Evolutionary conservation across 2,797 vertebrate species (phyloP).

Genomic region (Myioborus miniatus): DNA sequence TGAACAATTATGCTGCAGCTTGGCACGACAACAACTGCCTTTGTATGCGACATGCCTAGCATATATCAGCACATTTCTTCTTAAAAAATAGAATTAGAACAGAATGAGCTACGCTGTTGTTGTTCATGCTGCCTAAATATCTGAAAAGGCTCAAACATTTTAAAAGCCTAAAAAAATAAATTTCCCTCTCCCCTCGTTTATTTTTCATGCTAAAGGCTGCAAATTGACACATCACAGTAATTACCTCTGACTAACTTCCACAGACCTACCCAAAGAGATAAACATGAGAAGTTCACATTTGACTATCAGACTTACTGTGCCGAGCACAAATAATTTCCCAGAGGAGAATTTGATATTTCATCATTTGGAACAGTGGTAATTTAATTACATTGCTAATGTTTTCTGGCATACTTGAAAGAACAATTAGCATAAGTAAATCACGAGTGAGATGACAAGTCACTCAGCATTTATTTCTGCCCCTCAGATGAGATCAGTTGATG

Average conservation of each 20-base stretch:
- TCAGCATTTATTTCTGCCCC: slow-evolving; percentile 62
- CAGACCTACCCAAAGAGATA: slow-evolving; percentile 66
- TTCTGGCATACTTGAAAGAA: slow-evolving; percentile 72
- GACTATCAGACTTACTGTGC: slow-evolving; percentile 57
- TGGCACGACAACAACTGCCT: slow-evolving; percentile 24
- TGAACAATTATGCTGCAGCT: background rate
- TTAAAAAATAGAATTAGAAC: background rate
- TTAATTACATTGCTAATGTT: slow-evolving; percentile 76
- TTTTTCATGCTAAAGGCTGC: slow-evolving; percentile 51
- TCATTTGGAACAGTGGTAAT: slow-evolving; percentile 71
- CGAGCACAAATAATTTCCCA: slow-evolving; percentile 71
- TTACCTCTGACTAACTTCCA: slow-evolving; percentile 64
- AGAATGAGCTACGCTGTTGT: background rate
- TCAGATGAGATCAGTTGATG: slow-evolving; percentile 34
- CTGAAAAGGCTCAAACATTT: slow-evolving; percentile 42
- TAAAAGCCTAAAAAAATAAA: slow-evolving; percentile 48
- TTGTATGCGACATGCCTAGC: background rate
- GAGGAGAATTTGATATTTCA: slow-evolving; percentile 71
- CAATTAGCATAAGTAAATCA: slow-evolving; percentile 75
- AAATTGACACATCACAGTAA: slow-evolving; percentile 72
- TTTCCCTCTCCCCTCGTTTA: slow-evolving; percentile 21
- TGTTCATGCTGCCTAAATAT: slow-evolving; percentile 26
- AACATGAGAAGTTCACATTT: slow-evolving; percentile 64
- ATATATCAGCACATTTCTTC: background rate
- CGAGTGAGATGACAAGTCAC: slow-evolving; percentile 72